Conservation (phyloP, 2,797 vertebrate genomes). For the Aldrovandia affinis region DNA sequence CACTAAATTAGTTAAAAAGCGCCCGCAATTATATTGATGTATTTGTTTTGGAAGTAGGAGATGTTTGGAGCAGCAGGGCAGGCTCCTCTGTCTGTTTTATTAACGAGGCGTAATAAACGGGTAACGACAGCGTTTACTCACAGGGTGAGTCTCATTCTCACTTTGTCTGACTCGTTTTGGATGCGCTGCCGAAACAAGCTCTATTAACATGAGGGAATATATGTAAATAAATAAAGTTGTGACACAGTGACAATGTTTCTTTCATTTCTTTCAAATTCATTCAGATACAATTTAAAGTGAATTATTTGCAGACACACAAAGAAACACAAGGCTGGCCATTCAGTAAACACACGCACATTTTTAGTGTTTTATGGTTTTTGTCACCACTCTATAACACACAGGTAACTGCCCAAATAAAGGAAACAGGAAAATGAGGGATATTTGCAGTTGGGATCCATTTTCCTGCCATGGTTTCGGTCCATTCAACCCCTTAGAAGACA, state of each 20-base stretch:
- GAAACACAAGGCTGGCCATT: neutral
- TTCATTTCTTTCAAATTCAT: neutral
- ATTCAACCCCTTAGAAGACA: too few species aligned
- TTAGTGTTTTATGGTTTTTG: neutral
- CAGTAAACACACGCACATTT: neutral
- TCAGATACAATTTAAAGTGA: neutral
- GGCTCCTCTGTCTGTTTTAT: neutral
- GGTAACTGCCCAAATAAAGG: too few species aligned
- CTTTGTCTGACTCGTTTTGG: neutral
- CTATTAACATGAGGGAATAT: neutral
- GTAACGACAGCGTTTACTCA: constrained; percentile 9
- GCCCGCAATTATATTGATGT: constrained; percentile 17
- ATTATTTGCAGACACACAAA: neutral
- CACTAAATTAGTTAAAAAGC: constrained; percentile 15
- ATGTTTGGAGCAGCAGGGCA: neutral
- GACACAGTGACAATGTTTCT: too few species aligned
- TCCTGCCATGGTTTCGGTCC: too few species aligned
- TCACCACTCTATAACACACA: too few species aligned
- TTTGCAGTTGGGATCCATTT: too few species aligned
- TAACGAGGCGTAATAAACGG: neutral
- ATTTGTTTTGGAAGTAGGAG: neutral
- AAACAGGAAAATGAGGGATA: too few species aligned
- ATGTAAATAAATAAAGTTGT: neutral
- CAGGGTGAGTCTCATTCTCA: neutral
- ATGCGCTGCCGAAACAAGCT: neutral